Percentiles rank a stretch among this genome's conserved stretches.
Conservation (phyloP, 2,797 vertebrate species). For the Linurgus olivaceus region DNA sequence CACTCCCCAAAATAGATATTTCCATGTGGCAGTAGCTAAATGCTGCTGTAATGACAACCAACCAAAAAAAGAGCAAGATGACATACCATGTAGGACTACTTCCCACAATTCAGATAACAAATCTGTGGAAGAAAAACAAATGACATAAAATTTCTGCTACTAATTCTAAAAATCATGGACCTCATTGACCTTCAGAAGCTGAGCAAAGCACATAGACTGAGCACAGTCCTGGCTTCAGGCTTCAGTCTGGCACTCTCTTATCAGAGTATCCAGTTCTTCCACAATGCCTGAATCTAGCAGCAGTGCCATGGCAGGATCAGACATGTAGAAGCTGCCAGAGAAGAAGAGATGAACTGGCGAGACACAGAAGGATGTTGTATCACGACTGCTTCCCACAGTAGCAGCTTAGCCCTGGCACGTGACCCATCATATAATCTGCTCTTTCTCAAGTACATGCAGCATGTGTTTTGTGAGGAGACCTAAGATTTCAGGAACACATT, state of each 20-base stretch:
- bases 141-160: not conserved
- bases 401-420: not conserved
- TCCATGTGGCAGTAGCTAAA: not conserved
- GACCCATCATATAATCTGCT: not conserved
- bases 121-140: not conserved
- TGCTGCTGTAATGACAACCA: not conserved
- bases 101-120: not conserved
- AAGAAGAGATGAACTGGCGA: not conserved
- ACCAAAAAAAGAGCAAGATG: not conserved
- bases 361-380: not conserved
- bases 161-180: not conserved
- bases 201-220: not conserved
- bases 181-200: not conserved
- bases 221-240: not conserved
- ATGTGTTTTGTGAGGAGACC: not conserved
- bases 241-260: not conserved
- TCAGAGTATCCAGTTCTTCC: not conserved
- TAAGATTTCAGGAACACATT: not conserved
- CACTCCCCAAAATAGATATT: not conserved
- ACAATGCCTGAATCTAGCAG: not conserved
- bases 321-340: not conserved
- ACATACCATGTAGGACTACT: not conserved
- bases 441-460: not conserved
- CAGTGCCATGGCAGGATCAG: not conserved
- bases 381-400: not conserved